Base-by-base conservation (phyloP, 1,140 invertebrate species). In the Pseudomyrmex concolor region DNA sequence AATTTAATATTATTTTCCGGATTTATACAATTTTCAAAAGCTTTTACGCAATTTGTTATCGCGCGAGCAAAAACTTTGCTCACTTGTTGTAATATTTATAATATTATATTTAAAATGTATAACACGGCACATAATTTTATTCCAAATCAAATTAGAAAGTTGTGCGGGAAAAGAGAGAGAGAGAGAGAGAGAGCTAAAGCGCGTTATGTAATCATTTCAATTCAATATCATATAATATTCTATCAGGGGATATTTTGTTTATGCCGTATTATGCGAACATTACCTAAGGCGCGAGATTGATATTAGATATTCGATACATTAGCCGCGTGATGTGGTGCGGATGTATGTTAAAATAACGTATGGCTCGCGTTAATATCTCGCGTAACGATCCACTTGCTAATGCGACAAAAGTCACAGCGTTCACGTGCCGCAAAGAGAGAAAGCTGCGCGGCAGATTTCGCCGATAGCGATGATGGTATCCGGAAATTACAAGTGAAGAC, bases 401-500 rank as follows among this genome's bases (percentile, higher is more conserved):
- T 62, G 76, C 54, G 54, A 59, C 76, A 17, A 78, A 78, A 80
- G 43, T 80, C 66, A 59, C 25, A 19, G 19, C 45, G 43, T 45
- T 68, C 55, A 50, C 63, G 64, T 82, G 73, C 9, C 60, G 19
- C 62, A 45, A 66, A 48, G 25, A 54, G 34, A 76, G 25, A 60
- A 19, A 15, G 71, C 72, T 48, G 67, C 60, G 81, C 43, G 70
- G 59, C 43, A 50, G 71, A 83, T 83, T 34, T 64, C 17, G 72
- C 50, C 59, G 81, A 83, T 83, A 83, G 22, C 48, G 54, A 9
- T 19, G 64, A 83, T 55, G 55, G 19, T 70, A 67, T 76, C 80
- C 55, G 68, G 80, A 66, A 64, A 78, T 85, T 68, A 48, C 25
- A 82, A 62, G 68, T 82, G 71, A 70, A 45, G 19, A 72, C 57